Base-by-base conservation (phyloP, 2,113 vertebrate species). In the Oncorhynchus gorbuscha region DNA sequence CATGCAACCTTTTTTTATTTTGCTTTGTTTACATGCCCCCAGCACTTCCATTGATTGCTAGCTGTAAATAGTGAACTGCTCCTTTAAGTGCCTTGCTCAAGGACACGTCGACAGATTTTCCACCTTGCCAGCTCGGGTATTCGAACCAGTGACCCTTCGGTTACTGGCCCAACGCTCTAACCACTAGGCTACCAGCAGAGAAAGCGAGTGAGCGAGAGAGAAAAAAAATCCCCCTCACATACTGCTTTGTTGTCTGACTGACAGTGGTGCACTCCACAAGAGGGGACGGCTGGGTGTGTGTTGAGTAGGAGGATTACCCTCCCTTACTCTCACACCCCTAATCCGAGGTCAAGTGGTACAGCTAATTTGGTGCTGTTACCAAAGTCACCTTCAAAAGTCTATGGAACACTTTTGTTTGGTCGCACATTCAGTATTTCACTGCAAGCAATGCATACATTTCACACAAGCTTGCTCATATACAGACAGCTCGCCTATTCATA, bases 341-440 rank as follows among this genome's bases (percentile, higher is more conserved):
- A 83, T 78, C 81, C 69, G 74, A 59, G 85, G 82, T 86, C 82
- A 86, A 86, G 80, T 84, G 74, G 75, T 80, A 78, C 73, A 72
- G 76, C 73, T 73, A 67, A 76, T 77, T 79, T 82, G 51, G 79
- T 73, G 35, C 73, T 58, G 72, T 77, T 76, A 76, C 81, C 76
- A 82, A 73, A 76, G 75, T 71, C 75, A 77, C 73, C 70, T 49
- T 78, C 75, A 71, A 55, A 30, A 68, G n/a, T 70, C 45, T 12
- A 9, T 13, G 20, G 39, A 49, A 70, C 64, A 73, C 35, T 70
- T 70, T 49, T 9, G 45, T 70, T 49, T 49, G 12, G n/a, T 22
- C 11, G 5, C 18, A 5, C 69, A 70, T 18, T 39, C 5, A 12
- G 12, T 20, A 13, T 4, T 4, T 39, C 11, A 12, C 35, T 3